These are phyloP conservation scores for Matsumyia berberina DNA, from an alignment of 2,888 invertebrate genomes.

Conservation along the genomic window DNA sequence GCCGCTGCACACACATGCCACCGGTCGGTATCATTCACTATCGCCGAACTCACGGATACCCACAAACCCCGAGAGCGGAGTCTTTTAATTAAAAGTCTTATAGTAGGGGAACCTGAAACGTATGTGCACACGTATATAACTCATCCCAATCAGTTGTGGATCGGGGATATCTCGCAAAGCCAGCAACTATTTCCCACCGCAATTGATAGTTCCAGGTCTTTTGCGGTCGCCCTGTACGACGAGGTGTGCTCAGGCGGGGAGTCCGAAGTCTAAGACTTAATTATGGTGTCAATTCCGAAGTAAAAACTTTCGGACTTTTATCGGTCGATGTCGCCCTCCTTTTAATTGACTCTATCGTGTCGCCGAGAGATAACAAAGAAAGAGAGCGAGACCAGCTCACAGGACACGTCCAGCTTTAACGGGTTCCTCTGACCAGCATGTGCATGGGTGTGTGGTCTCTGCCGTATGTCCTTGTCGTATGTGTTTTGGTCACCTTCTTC, in stretches of 20 bases:
- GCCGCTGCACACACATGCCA: constrained; percentile 29
- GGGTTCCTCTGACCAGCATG: constrained; percentile 40
- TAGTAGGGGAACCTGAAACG: constrained; percentile 30
- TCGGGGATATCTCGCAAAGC: constrained; percentile 70
- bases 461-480: constrained; percentile 58
- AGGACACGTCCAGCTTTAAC: constrained; percentile 59
- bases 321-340: constrained; percentile 70
- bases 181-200: constrained; percentile 68
- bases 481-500: constrained; percentile 48
- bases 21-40: constrained; percentile 22
- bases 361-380: constrained; percentile 71
- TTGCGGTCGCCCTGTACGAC: constrained; percentile 26
- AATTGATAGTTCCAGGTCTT: constrained; percentile 54
- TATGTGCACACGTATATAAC: constrained; percentile 36
- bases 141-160: constrained; percentile 74
- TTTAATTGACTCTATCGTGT: constrained; percentile 76
- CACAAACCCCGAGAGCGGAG: constrained; percentile 50
- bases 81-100: constrained; percentile 74
- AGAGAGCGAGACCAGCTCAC: constrained; percentile 5
- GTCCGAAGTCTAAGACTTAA: constrained; percentile 67
- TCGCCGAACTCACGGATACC: constrained; percentile 51
- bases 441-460: constrained; percentile 7
- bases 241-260: constrained; percentile 3
- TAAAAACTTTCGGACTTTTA: constrained; percentile 76
- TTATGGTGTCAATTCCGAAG: constrained; percentile 74